Conservation (phyloP, 2,797 vertebrate genomes). For the Alca torda region DNA sequence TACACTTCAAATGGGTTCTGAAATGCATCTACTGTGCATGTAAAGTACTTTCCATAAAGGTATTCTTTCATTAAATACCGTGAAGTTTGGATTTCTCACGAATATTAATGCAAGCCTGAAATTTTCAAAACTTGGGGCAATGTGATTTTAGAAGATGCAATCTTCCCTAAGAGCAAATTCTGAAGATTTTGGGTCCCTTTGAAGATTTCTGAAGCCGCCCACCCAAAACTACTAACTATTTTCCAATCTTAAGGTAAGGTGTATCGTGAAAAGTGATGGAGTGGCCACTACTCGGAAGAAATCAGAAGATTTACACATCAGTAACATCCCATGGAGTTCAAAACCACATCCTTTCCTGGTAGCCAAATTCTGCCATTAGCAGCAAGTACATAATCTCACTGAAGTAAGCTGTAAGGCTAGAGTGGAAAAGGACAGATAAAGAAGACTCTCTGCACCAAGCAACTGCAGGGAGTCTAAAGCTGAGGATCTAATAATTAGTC, state of each 20-base stretch:
- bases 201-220: background rate
- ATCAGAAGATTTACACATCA: background rate
- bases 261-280: background rate
- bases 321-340: background rate
- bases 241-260: background rate
- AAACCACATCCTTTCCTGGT: background rate
- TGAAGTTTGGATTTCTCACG: background rate
- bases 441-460: background rate
- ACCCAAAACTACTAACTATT: background rate
- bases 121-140: background rate
- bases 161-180: background rate
- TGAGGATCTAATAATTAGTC: conserved; percentile 4
- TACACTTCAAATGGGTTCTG: background rate
- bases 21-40: background rate
- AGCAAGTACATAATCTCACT: background rate
- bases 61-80: background rate
- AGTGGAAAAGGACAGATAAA: background rate
- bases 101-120: background rate
- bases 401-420: background rate
- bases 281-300: background rate
- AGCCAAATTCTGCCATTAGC: background rate
- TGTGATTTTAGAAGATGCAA: background rate
- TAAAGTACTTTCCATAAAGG: background rate
- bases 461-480: background rate
- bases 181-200: background rate